These are phyloP conservation scores for Aphelinus atriplicis DNA, from an alignment of 1,140 invertebrate species.

Conservation along the genomic window DNA sequence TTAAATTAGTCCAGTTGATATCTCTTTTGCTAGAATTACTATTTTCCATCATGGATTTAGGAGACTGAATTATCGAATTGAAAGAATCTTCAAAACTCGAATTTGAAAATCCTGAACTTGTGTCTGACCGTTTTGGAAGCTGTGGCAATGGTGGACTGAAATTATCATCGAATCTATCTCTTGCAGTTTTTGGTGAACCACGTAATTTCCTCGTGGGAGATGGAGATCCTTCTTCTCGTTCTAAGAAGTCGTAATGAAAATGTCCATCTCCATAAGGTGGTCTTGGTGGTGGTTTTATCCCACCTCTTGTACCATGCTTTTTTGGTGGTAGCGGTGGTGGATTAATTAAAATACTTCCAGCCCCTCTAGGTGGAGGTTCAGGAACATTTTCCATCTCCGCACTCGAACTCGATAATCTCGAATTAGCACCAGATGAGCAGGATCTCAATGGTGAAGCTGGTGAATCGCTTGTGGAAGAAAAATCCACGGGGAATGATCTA, in stretches of 20 bases:
- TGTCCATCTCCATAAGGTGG: conserved; percentile 71
- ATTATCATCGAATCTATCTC: conserved; percentile 57
- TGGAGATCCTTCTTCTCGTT: conserved; percentile 66
- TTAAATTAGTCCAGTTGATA: conserved; percentile 44
- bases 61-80: conserved; percentile 53
- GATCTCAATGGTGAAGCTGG: conserved; percentile 57
- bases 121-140: conserved; percentile 49
- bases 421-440: conserved; percentile 57
- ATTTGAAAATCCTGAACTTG: conserved; percentile 47
- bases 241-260: conserved; percentile 72
- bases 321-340: conserved; percentile 88
- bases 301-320: conserved; percentile 68
- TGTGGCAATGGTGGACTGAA: conserved; percentile 58
- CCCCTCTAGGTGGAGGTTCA: conserved; percentile 76
- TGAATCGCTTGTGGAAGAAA: conserved; percentile 53
- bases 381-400: conserved; percentile 69
- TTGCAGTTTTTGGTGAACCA: conserved; percentile 45
- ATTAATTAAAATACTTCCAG: conserved; percentile 69
- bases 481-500: conserved; percentile 61
- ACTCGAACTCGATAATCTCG: conserved; percentile 58
- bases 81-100: conserved; percentile 61
- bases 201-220: conserved; percentile 51
- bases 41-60: conserved; percentile 27
- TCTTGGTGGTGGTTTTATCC: conserved; percentile 71
- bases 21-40: conserved; percentile 19